Percentiles rank a stretch among this genome's conserved stretches.
Conservation (phyloP, 2,113 vertebrate genomes). For the Passer montanus region DNA sequence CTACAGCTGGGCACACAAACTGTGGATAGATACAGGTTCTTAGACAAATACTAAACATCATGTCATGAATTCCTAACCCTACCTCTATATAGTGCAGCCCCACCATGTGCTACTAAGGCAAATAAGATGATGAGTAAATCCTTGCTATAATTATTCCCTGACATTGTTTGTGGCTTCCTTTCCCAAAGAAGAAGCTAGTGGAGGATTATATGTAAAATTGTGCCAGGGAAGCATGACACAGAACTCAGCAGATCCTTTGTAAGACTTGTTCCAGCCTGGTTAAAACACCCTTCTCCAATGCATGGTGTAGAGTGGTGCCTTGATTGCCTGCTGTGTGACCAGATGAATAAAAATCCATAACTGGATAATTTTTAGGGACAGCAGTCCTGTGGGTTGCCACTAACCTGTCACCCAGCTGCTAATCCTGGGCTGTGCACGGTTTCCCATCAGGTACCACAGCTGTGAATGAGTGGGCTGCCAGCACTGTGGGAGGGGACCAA, state of each 20-base stretch:
- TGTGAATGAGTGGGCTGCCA: not conserved
- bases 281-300: not conserved
- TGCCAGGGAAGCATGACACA: not conserved
- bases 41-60: not conserved
- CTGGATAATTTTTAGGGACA: not conserved
- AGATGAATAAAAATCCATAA: not conserved
- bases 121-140: not conserved
- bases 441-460: not conserved
- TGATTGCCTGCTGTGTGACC: not conserved
- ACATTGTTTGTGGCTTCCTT: not conserved
- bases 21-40: not conserved
- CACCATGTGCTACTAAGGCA: not conserved
- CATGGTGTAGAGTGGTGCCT: not conserved
- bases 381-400: not conserved
- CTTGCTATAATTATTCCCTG: not conserved
- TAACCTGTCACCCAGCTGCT: not conserved
- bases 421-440: rapidly evolving
- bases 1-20: not conserved
- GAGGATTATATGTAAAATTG: not conserved
- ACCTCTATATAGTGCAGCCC: not conserved
- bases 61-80: not conserved
- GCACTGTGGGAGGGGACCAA: not conserved
- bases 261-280: not conserved
- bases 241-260: not conserved
- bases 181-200: not conserved